These are phyloP conservation scores for Scaptomyza polygonia DNA, from an alignment of 2,888 invertebrate genomes.

Conservation along the genomic window DNA sequence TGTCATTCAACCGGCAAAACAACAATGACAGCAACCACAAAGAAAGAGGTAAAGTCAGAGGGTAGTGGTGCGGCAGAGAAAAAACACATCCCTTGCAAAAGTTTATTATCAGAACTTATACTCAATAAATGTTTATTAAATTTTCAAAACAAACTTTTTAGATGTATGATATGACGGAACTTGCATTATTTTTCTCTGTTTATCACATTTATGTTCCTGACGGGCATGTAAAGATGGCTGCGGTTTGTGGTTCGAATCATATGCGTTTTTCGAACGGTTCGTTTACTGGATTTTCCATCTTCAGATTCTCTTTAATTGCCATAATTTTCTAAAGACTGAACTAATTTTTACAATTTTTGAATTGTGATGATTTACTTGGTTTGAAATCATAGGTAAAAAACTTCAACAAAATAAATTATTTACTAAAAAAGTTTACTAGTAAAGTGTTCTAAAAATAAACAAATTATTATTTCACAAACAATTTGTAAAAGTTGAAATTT, in stretches of 20 bases:
- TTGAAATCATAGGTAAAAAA: too few relatives aligned
- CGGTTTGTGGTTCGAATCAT: not conserved
- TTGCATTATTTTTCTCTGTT: not conserved
- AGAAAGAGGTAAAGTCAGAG: not conserved
- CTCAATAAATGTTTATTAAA: not conserved
- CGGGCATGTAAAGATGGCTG: not conserved
- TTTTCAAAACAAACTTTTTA: not conserved
- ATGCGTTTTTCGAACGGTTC: too few relatives aligned
- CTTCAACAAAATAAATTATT: too few relatives aligned
- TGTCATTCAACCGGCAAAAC: conserved; percentile 39
- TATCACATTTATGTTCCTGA: not conserved
- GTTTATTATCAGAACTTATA: not conserved
- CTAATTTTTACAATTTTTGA: too few relatives aligned
- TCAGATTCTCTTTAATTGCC: too few relatives aligned
- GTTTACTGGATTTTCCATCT: not conserved
- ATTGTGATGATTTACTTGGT: too few relatives aligned
- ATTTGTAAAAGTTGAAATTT: not conserved
- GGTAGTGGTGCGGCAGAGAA: not conserved
- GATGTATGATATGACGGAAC: not conserved
- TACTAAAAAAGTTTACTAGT: not conserved
- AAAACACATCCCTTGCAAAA: conserved; percentile 4
- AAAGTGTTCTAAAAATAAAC: not conserved
- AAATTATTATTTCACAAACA: not conserved
- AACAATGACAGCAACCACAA: conserved; percentile 42
- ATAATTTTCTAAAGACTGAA: not conserved